Evolutionary conservation across 2,888 invertebrate genomes (phyloP), one percentile per base, ranked within the genome.

Genomic region (Salpingus planirostris): DNA sequence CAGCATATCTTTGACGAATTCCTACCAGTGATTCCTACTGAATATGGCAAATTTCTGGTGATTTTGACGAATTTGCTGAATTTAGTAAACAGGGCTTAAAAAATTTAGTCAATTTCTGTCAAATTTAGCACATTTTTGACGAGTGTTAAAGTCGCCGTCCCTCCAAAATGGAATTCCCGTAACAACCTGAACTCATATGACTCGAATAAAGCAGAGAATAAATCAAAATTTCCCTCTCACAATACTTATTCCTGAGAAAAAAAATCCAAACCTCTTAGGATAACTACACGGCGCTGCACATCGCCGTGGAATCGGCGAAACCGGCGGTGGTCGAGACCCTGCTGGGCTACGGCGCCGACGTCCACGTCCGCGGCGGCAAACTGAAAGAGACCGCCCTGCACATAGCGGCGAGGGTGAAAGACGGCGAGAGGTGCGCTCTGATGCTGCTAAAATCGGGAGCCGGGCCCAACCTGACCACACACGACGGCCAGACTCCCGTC

Each of bases 371-470:
- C 57, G 82, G 90, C 15, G 91, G 91, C 1, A 80, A 79, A 54
- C 73, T 86, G 40, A 78, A 84, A 24, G 97, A 98, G 66, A 97
- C 98, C 0, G 92, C 98, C 0, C 69, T 98, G 18, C 98, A 98
- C 59, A 92, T 98, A 40, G 95, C 95, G n/a, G 90, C 95, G 0
- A 73, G 93, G 43, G 89, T 92, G 36, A 81, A 81, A 50, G 93
- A 88, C 51, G 90, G 89, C 2, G 87, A 90, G 57, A 78, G 84
- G 53, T 97, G 97, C 65, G 96, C 95, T 3, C 74, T 96, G 47
- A 96, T 98, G 95, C 69, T 98, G 42, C 69, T 98, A 21, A 98
- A 98, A 65, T 95, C 95, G 2, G 98, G 98, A 0, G 97, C 97
- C 5, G 88, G 92, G 37, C 91, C 96, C 1, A 97, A 98, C 67